phyloP scores from a whole-genome alignment of 2,888 invertebrate genomes.

The Calameuta pallipes region DNA sequence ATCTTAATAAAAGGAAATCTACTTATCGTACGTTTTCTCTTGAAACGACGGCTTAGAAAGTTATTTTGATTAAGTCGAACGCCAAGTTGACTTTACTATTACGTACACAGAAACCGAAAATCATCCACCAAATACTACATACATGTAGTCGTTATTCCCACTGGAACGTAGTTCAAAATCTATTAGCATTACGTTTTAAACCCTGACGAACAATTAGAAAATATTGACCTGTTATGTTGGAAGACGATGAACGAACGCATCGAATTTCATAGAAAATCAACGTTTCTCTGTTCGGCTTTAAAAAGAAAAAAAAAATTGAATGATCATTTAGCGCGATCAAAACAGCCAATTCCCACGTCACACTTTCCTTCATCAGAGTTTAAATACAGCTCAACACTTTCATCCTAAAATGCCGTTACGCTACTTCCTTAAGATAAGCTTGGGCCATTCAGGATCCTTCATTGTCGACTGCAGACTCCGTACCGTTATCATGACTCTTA shows the following conservation, averaged over 20 bases:
- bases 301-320: neutral
- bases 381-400: neutral
- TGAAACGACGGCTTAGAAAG: neutral
- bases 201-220: neutral
- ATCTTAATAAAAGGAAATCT: neutral
- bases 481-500: slow-evolving; percentile 72
- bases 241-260: neutral
- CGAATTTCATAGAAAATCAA: neutral
- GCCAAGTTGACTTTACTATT: neutral
- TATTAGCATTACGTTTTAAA: neutral
- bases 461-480: neutral
- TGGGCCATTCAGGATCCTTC: neutral
- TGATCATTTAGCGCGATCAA: neutral
- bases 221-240: neutral
- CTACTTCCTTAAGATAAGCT: neutral
- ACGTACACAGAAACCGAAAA: neutral
- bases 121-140: neutral
- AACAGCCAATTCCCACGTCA: neutral
- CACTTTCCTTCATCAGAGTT: neutral
- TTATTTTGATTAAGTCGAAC: slow-evolving; percentile 1
- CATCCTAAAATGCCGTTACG: neutral
- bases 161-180: neutral
- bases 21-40: neutral
- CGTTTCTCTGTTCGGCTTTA: neutral
- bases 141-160: neutral